phyloP scores from a whole-genome alignment of 2,113 vertebrate genomes.

The Amblyopsis rosae region DNA sequence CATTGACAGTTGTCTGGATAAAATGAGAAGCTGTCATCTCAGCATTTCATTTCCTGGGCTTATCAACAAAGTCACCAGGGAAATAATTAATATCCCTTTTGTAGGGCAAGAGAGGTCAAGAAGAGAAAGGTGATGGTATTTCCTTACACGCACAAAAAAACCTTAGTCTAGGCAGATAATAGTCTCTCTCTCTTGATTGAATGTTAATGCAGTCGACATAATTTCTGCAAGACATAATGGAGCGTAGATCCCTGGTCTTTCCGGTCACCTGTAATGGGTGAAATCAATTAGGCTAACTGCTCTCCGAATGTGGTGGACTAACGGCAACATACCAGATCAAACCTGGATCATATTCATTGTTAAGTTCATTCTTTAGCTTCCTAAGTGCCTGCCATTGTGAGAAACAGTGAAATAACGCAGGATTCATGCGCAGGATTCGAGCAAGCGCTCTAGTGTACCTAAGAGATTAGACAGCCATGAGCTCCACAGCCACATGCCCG shows the following conservation, averaged over 20 bases:
- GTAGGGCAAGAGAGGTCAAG: constrained; percentile 1
- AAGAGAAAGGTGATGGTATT: neutral
- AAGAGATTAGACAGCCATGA: constrained; percentile 69
- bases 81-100: neutral
- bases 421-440: constrained; percentile 10
- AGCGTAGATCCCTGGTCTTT: constrained; percentile 23
- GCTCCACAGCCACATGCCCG: constrained; percentile 62
- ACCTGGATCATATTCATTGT: neutral
- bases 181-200: constrained; percentile 8
- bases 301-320: neutral
- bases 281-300: neutral
- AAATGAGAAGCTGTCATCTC: neutral
- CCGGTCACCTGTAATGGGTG: constrained; percentile 9
- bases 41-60: neutral
- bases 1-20: constrained; percentile 6
- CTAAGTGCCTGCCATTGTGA: constrained; percentile 23
- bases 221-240: constrained; percentile 36
- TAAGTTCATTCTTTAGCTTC: neutral
- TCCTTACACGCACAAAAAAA: neutral
- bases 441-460: constrained; percentile 61
- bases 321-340: neutral
- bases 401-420: constrained; percentile 27
- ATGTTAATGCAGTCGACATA: constrained; percentile 27
- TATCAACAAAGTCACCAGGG: neutral
- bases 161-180: no score